phyloP scores from a whole-genome alignment of 2,113 vertebrate genomes.

The Cyprinodon variegatus region DNA sequence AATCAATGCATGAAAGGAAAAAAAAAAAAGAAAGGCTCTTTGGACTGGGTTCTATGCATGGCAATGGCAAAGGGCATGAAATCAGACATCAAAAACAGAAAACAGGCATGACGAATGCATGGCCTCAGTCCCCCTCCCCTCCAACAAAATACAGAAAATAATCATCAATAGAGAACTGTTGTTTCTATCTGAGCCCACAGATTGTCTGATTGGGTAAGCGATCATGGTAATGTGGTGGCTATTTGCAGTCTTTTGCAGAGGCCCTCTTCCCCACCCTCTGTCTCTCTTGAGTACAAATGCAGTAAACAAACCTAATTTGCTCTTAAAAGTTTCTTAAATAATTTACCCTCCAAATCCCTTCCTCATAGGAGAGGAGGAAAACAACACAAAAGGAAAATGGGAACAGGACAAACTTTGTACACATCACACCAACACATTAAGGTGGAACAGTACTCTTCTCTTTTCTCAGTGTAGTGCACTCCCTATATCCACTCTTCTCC shows the following conservation, averaged over 20 bases:
- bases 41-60: constrained; percentile 24
- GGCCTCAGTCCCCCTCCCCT: constrained; percentile 16
- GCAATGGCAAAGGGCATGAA: constrained; percentile 45
- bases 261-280: constrained; percentile 32
- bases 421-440: constrained; percentile 46
- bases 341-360: constrained; percentile 59
- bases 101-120: constrained; percentile 44
- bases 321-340: constrained; percentile 67
- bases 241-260: constrained; percentile 57
- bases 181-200: constrained; percentile 24
- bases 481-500: constrained; percentile 32
- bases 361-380: constrained; percentile 17
- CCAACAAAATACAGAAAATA: constrained; percentile 41
- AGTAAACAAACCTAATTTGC: constrained; percentile 73
- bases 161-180: constrained; percentile 35
- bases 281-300: constrained; percentile 77
- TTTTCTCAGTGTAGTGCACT: constrained; percentile 58
- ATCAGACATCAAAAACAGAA: constrained; percentile 42
- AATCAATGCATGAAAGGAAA: constrained; percentile 32
- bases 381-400: constrained; percentile 45
- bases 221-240: constrained; percentile 35
- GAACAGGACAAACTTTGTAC: constrained; percentile 59
- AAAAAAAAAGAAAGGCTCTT: constrained; percentile 27
- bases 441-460: constrained; percentile 57
- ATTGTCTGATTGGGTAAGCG: constrained; percentile 13